Base-by-base conservation (phyloP, 2,888 invertebrate species). In the Aradus depressus region DNA sequence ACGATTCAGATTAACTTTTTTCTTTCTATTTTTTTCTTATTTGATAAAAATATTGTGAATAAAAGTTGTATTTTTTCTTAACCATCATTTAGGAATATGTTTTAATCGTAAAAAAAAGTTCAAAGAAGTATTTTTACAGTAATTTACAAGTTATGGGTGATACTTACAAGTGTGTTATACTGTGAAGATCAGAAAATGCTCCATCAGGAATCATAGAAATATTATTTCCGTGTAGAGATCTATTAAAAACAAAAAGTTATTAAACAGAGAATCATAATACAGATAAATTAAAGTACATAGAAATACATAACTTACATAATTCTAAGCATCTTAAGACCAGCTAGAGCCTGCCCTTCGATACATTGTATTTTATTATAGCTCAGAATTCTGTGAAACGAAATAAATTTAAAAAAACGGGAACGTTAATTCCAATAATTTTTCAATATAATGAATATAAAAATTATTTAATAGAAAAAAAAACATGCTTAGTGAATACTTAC, bases 311-410 rank as follows among this genome's bases (percentile, higher is more conserved):
- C n/a, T n/a, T n/a, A n/a, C n/a, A n/a, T n/a, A n/a, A n/a, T n/a
- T n/a, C n/a, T n/a, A n/a, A n/a, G n/a, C n/a, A n/a, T n/a, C 53
- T 80, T 82, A 41, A 99, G 72, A 1, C 95, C 96, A 52, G 81
- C 77, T 52, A 99, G 75, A 1, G 95, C 87, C 63, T 86, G 83
- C 34, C 84, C 75, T 72, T 96, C 86, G 22, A 98, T 83, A 67
- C 98, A 99, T 69, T 95, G 85, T 39, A 98, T 73, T 63, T 84
- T 82, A 67, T 98, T 99, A 72, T 93, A 97, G 63, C 95, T 96
- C 59, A 98, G 83, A 56, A 98, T 96, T 56, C 85, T 85, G 70
- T n/a, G n/a, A n/a, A n/a, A n/a, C n/a, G n/a, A 44, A 66, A 63
- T 5, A 42, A 57, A 53, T 47, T 19, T 22, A 2, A 3, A 47